Evolutionary conservation across 2,888 invertebrate species (phyloP), one percentile per base, ranked within the genome.

Genomic region (Erebia ligea): DNA sequence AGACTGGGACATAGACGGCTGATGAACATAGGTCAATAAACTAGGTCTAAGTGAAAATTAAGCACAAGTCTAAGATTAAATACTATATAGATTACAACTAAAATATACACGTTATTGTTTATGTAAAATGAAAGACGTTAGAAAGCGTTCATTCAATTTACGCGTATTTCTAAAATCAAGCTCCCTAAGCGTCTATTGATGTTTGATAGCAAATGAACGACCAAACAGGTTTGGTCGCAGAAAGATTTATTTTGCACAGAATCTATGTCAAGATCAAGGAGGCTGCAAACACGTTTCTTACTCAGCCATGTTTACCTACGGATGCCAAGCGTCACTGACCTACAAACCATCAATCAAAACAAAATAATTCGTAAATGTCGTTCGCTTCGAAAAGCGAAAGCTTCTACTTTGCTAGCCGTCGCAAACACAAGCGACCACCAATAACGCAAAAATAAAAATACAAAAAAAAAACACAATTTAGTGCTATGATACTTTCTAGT

Each of bases 211-310:
- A 85, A 87, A 83, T 82, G 76, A 79, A 79, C 81, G 73, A 56
- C 61, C 69, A 73, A 75, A 92, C 91, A 86, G 89, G 92, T 91
- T 90, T 86, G 19, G 67, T 77, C 67, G 72, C 76, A 82, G 81
- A 87, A 88, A 88, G 89, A 91, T 90, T 88, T 88, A 87, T 87
- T 88, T 85, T 82, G 74, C 79, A 73, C 79, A 73, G 77, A 83
- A 92, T 90, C 89, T 90, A 84, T 92, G 92, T 92, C 92, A 92
- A 88, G 92, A 91, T 91, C 91, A 91, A 90, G 91, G 91, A 87
- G 82, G 81, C 79, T 76, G 75, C 76, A 78, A 86, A 87, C 87
- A 76, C 77, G 88, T 89, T 86, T 86, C 77, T 87, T 88, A 88
- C 85, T 89, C 88, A 87, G 79, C 76, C 77, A 76, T 85, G 83